A percentile compares a stretch with the other conserved stretches of the same genome.
Evolutionary conservation across 64 coral and sea anemone genomes (phyloP).

Genomic region (Dendronephthya gigantea): DNA sequence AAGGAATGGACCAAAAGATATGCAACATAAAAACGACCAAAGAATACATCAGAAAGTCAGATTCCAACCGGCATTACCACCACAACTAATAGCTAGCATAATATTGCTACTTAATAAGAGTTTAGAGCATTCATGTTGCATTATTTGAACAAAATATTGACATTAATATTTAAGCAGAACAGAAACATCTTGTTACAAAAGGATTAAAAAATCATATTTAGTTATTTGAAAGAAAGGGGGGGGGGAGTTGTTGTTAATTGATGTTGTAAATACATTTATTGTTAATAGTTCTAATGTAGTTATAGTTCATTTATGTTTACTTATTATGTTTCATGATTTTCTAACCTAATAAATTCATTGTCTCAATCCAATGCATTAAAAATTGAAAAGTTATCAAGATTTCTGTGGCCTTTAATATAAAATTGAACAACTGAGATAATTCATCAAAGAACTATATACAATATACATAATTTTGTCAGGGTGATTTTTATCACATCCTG

Average conservation of each 20-base stretch:
- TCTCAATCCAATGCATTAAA: neutral
- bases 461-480: neutral
- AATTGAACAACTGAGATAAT: neutral
- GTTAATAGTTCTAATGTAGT: neutral
- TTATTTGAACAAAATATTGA: neutral
- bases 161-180: neutral
- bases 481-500: neutral
- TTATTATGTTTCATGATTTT: neutral
- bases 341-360: neutral
- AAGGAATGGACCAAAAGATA: constrained; percentile 89
- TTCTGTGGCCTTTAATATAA: neutral
- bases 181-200: neutral
- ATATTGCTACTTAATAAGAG: no score
- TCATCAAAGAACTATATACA: neutral
- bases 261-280: neutral
- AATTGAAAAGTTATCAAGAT: neutral
- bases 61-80: no score
- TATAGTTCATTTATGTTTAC: neutral
- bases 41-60: no score
- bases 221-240: neutral
- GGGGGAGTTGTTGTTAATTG: neutral
- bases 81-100: no score
- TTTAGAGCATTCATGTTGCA: neutral
- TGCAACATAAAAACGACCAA: constrained; percentile 48
- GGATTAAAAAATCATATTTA: neutral